phyloP scores from a whole-genome alignment of 2,113 vertebrate species.

The Pelmatolapia mariae region DNA sequence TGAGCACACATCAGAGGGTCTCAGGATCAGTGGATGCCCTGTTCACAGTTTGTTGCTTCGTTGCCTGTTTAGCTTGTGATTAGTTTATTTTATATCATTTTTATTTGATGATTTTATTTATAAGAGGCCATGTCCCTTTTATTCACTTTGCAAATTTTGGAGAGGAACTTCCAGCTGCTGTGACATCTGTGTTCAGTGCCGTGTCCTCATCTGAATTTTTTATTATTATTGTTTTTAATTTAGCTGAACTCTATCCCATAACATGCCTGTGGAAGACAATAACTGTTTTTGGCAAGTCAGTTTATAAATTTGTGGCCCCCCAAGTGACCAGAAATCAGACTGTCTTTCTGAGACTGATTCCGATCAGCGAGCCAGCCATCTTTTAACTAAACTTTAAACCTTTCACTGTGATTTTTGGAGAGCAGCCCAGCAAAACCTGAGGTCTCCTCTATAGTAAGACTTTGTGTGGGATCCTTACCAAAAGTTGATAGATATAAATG shows the following conservation, averaged over 20 bases:
- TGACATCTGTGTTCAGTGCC: not conserved
- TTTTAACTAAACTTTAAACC: not conserved
- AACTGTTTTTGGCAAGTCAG: not conserved
- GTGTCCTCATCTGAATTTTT: not conserved
- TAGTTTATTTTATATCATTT: not conserved
- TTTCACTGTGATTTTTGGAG: not conserved
- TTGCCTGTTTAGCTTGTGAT: not conserved
- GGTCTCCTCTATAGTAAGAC: not conserved
- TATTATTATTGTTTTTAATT: not conserved
- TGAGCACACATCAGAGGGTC: not conserved
- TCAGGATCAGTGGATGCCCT: not conserved
- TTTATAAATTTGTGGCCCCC: not conserved
- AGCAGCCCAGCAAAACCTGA: not conserved
- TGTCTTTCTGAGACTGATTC: not conserved
- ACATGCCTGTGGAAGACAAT: not conserved
- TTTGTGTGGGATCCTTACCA: not conserved
- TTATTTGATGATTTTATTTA: not conserved
- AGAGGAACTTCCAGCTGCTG: not conserved
- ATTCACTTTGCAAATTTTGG: not conserved
- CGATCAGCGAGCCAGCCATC: not conserved
- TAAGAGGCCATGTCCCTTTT: not conserved
- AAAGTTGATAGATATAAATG: not conserved
- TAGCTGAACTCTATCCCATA: not conserved
- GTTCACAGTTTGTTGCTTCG: not conserved
- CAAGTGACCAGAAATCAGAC: not conserved